Percentiles rank a stretch among this genome's conserved stretches.
phyloP scores from a whole-genome alignment of 1,140 invertebrate species.

The Platyscapa corneri region DNA sequence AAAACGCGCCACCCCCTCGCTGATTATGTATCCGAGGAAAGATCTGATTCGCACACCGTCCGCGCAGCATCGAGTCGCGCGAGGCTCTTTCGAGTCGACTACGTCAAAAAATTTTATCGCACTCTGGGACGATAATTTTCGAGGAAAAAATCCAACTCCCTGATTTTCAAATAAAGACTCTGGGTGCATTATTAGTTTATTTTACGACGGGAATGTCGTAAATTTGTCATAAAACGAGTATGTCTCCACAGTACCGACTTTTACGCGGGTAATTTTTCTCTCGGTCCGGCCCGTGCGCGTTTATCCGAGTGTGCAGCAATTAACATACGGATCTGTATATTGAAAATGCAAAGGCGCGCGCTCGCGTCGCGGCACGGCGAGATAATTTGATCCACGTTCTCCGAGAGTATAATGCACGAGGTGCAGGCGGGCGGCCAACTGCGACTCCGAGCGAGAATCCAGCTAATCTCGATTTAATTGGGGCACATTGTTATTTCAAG shows the following conservation, averaged over 20 bases:
- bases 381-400: neutral
- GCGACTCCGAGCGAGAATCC: neutral
- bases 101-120: no score
- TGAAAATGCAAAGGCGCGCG: neutral
- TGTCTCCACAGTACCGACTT: neutral
- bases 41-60: neutral
- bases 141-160: neutral
- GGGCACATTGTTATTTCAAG: no score
- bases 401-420: neutral
- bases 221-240: neutral
- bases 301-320: no score
- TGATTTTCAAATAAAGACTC: neutral
- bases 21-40: no score
- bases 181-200: neutral
- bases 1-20: no score
- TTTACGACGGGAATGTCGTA: neutral
- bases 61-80: no score
- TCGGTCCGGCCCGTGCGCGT: no score
- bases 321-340: no score
- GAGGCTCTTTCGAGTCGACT: no score
- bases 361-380: neutral
- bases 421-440: no score
- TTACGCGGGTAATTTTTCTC: neutral
- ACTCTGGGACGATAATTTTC: no score
- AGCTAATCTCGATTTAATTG: neutral